These are phyloP conservation scores for Bombus sibiricus DNA, from an alignment of 1,140 invertebrate species.

Conservation along the genomic window DNA sequence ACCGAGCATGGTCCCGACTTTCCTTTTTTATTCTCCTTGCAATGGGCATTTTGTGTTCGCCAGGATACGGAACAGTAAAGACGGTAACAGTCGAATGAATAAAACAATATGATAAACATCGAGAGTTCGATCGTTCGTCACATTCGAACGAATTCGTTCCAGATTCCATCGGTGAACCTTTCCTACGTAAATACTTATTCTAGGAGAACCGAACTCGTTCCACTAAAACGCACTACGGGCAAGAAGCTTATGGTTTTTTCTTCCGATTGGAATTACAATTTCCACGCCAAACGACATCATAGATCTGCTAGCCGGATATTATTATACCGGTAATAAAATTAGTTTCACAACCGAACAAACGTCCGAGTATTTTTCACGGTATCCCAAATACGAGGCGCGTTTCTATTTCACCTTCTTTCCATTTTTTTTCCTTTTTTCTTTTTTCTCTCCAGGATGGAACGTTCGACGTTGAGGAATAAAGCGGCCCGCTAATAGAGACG, in stretches of 20 bases:
- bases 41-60: conserved; percentile 23
- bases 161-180: conserved; percentile 53
- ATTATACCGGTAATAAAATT: conserved; percentile 53
- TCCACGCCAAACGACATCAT: conserved; percentile 18
- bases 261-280: conserved; percentile 41
- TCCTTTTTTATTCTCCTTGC: conserved; percentile 20
- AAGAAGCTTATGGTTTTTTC: conserved; percentile 40
- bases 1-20: background rate
- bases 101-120: conserved; percentile 67
- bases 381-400: background rate
- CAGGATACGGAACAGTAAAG: conserved; percentile 53
- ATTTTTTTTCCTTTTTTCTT: background rate
- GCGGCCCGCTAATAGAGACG: background rate
- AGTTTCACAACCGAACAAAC: conserved; percentile 43
- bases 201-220: conserved; percentile 35
- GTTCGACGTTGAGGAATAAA: conserved; percentile 26
- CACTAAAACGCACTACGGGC: conserved; percentile 39
- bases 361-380: conserved; percentile 18
- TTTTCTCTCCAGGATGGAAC: background rate
- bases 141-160: conserved; percentile 57
- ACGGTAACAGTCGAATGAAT: conserved; percentile 60
- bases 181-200: conserved; percentile 51
- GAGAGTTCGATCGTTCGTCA: conserved; percentile 63
- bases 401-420: background rate
- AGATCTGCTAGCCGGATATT: conserved; percentile 13